A percentile compares a stretch with the other conserved stretches of the same genome.
These are phyloP conservation scores for Lordiphosa collinella DNA, from an alignment of 1,140 invertebrate genomes.

Conservation along the genomic window DNA sequence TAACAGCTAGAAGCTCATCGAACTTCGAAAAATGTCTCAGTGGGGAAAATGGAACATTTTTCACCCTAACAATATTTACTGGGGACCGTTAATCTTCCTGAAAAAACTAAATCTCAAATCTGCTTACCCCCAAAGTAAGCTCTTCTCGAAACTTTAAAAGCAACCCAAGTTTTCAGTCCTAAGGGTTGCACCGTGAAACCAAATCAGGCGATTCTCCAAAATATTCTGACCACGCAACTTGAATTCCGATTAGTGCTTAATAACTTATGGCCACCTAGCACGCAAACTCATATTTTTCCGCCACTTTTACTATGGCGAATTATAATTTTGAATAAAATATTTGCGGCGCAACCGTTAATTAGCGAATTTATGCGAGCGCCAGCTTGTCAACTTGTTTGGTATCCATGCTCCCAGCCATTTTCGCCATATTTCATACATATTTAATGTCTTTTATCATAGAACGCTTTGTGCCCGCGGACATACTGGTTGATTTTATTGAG, in stretches of 20 bases:
- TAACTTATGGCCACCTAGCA: slow-evolving; percentile 53
- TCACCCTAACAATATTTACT: too few species aligned
- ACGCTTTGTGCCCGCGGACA: slow-evolving; percentile 46
- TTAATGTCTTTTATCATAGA: slow-evolving; percentile 28
- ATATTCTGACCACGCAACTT: slow-evolving; percentile 37
- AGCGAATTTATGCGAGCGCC: slow-evolving; percentile 66
- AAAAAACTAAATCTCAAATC: too few species aligned
- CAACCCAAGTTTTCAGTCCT: neutral
- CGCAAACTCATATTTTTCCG: slow-evolving; percentile 60
- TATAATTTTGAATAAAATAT: slow-evolving; percentile 67
- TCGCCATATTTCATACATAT: slow-evolving; percentile 44
- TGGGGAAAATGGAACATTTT: too few species aligned
- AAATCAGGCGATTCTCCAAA: slow-evolving; percentile 36
- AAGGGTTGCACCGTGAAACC: slow-evolving; percentile 39
- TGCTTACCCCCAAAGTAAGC: too few species aligned
- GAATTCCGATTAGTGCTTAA: slow-evolving; percentile 42
- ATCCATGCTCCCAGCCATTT: slow-evolving; percentile 27
- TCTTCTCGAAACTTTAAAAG: too few species aligned
- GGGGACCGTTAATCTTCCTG: too few species aligned
- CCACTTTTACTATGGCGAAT: slow-evolving; percentile 52
- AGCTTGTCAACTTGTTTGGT: slow-evolving; percentile 69
- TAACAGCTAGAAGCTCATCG: too few species aligned
- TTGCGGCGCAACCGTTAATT: slow-evolving; percentile 72
- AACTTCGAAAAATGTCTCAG: too few species aligned
- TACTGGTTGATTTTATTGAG: slow-evolving; percentile 61